These are phyloP conservation scores for Leptarthrus brevirostris DNA, from an alignment of 2,888 invertebrate genomes.

Conservation along the genomic window DNA sequence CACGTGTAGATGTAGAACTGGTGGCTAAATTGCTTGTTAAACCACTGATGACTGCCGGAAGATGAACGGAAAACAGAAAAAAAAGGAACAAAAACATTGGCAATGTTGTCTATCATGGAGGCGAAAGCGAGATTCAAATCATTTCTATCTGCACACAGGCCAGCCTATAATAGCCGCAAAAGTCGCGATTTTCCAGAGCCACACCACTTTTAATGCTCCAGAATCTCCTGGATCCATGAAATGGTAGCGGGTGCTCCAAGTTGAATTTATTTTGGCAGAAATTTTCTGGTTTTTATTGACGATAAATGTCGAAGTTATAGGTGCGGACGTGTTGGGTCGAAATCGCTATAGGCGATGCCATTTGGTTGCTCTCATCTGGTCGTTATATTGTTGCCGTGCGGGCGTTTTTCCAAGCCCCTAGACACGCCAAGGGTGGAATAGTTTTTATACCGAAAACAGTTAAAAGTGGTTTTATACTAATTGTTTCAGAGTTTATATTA, in stretches of 20 bases:
- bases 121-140: slow-evolving; percentile 46
- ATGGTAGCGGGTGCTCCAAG: slow-evolving; percentile 29
- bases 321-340: slow-evolving; percentile 53
- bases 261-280: slow-evolving; percentile 51
- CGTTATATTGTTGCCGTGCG: slow-evolving; percentile 38
- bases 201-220: slow-evolving; percentile 9
- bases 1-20: background rate
- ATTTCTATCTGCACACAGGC: slow-evolving; percentile 30
- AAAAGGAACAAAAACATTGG: background rate
- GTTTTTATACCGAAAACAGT: slow-evolving; percentile 53
- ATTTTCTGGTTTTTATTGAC: slow-evolving; percentile 53
- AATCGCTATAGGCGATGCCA: slow-evolving; percentile 46
- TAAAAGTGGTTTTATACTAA: slow-evolving; percentile 55
- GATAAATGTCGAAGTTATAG: slow-evolving; percentile 53
- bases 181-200: slow-evolving; percentile 22
- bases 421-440: slow-evolving; percentile 42
- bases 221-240: slow-evolving; percentile 8
- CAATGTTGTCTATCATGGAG: slow-evolving; percentile 21
- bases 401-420: background rate
- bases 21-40: slow-evolving; percentile 52
- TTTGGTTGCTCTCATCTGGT: slow-evolving; percentile 31
- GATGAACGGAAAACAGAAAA: slow-evolving; percentile 50
- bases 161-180: slow-evolving; percentile 8
- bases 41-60: slow-evolving; percentile 50
- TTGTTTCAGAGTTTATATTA: slow-evolving; percentile 55